A percentile compares a stretch with the other conserved stretches of the same genome.
Conservation (phyloP, 2,113 vertebrate species). For the Hymenochirus boettgeri region DNA sequence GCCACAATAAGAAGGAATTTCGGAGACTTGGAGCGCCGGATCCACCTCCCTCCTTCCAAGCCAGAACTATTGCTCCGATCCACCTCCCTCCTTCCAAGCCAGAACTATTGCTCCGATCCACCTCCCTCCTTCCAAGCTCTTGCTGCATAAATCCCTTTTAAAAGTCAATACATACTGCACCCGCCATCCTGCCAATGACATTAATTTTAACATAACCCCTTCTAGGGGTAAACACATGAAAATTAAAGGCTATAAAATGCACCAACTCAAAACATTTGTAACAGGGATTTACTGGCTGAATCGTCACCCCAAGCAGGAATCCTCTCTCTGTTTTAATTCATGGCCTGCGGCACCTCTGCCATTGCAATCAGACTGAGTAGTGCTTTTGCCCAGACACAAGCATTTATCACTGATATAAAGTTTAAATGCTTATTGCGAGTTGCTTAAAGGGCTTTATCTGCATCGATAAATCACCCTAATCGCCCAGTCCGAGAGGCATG, state of each 20-base stretch:
- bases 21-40: too few species aligned
- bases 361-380: not conserved
- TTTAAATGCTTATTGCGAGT: slow-evolving; percentile 28
- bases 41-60: too few species aligned
- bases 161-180: not conserved
- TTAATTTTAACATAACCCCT: too few species aligned
- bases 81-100: too few species aligned
- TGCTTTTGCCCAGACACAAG: slow-evolving; percentile 15
- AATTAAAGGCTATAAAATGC: too few species aligned
- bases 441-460: slow-evolving; percentile 37
- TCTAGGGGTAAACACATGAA: too few species aligned
- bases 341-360: not conserved
- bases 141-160: too few species aligned
- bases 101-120: too few species aligned
- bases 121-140: too few species aligned
- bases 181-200: not conserved
- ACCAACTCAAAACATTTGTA: not conserved
- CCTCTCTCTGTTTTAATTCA: not conserved
- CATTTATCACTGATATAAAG: slow-evolving; percentile 29
- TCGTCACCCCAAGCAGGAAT: not conserved
- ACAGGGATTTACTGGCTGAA: not conserved
- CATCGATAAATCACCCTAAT: slow-evolving; percentile 38
- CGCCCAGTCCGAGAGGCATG: not conserved
- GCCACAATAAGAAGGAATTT: too few species aligned
- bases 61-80: too few species aligned